phyloP scores from a whole-genome alignment of 2,888 invertebrate species.

The Drosophila kuntzei region DNA sequence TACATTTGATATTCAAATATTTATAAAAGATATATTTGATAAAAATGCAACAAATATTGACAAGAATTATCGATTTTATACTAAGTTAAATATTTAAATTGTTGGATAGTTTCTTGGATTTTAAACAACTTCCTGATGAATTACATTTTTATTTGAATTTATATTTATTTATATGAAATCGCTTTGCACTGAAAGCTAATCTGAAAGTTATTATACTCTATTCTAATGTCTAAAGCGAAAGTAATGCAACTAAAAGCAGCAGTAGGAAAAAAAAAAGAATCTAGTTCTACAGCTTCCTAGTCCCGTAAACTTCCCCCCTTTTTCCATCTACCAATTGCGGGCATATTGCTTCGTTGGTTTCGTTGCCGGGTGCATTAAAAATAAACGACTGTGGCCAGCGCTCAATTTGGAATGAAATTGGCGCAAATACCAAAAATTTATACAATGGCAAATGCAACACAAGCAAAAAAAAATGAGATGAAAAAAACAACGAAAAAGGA shows the following conservation, averaged over 20 bases:
- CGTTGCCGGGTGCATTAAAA: conserved; percentile 73
- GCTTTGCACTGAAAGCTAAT: conserved; percentile 5
- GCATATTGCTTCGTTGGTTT: conserved; percentile 61
- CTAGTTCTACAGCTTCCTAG: conserved; percentile 12
- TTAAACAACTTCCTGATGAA: not conserved
- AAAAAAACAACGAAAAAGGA: conserved; percentile 30
- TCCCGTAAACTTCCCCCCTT: conserved; percentile 1
- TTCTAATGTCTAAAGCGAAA: conserved; percentile 39
- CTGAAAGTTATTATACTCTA: conserved; percentile 42
- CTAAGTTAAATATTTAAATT: not conserved
- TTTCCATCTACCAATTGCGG: conserved; percentile 12
- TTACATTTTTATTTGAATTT: conserved; percentile 2
- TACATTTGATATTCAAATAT: not conserved
- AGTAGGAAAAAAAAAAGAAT: conserved; percentile 6
- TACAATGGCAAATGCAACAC: conserved; percentile 75
- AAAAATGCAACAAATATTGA: not conserved
- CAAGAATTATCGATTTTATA: not conserved
- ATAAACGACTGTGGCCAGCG: conserved; percentile 79
- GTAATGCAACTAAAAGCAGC: conserved; percentile 48
- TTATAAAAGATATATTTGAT: not conserved
- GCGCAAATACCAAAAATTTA: conserved; percentile 79
- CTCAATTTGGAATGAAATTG: conserved; percentile 81
- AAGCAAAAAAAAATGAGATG: conserved; percentile 21
- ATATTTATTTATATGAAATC: too few relatives aligned
- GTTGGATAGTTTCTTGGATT: not conserved